Base-by-base conservation (phyloP, 2,797 vertebrate genomes). In the Peromyscus aztecus region DNA sequence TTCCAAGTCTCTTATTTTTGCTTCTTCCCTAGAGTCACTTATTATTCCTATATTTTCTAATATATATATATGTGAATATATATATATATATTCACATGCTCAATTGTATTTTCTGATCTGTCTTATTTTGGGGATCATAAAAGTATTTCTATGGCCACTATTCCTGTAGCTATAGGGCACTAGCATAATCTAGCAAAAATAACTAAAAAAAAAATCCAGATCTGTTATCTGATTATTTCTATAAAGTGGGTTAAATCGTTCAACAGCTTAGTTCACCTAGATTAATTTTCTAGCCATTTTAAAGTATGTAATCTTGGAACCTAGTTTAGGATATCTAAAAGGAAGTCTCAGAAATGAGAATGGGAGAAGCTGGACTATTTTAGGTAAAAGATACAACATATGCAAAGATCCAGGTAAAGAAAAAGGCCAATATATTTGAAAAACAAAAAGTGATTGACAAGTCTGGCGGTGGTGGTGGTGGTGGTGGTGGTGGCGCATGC, bases 251-350 rank as follows among this genome's bases (percentile, higher is more conserved):
- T 2, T 46, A 82, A 88, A 52, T 81, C 86, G 7, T 71, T 94
- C 65, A 61, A 31, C 3, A 5, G 88, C 24, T 91, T 57, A 81
- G 23, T 59, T 84, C n/a, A 65, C 21, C 12, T 89, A 65, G 17
- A 10, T 89, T 90, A 85, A 92, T 94, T 93, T 59, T 93, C 40
- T 6, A 94, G 61, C 67, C 24, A 23, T 89, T 90, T 81, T 89
- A 55, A 81, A 52, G 1, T 17, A 10, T 29, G 27, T 80, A 69
- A 37, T 31, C 2, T 88, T 27, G 4, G n/a, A 14, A 59, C 1
- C 23, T 77, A 21, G 21, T 67, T 87, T 31, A 67, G 12, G 34
- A 52, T n/a, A 69, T 23, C 5, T 94, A 24, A 27, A 49, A 73
- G 19, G 37, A 67, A 76, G 5, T 10, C 31, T 73, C 49, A 16